Evolutionary conservation across 2,113 vertebrate species (phyloP), one percentile per base, ranked within the genome.

Genomic region (Meles meles): DNA sequence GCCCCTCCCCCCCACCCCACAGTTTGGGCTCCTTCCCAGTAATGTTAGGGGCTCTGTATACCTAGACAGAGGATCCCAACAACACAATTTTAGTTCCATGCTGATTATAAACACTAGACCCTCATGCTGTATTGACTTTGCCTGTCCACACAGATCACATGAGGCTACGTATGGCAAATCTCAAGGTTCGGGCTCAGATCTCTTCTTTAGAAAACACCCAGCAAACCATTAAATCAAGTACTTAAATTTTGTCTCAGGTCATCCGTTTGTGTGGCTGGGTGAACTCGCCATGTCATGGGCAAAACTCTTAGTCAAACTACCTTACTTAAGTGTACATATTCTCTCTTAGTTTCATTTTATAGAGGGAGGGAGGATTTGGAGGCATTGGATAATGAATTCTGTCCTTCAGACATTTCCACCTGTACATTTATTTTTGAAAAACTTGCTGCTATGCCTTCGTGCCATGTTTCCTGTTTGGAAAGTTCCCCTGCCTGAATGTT

Each of bases 371-470:
- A 72, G 65, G 90, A 57, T 61, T 77, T 44, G 13, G 31, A 47
- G 61, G 15, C 63, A 55, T 9, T 92, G 14, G 61, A 7, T 77
- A 52, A 90, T 82, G 9, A 96, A 80, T 92, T 96, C 21, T 92
- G 57, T 65, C 81, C 65, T 86, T 74, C 37, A 39, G 7, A 61
- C n/a, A 74, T 88, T 94, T 89, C 77, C 17, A 71, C 31, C 47
- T 61, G 7, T 29, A 72, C 67, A 67, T 96, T 88, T 88, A 55
- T 44, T 83, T n/a, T 94, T 85, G 49, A 86, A 92, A 39, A 88
- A 88, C 85, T 69, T 82, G 42, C 59, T 89, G 47, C 59, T 52
- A 20, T 10, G 1, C 27, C 69, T 44, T 83, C 77, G 71, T 11
- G 20, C 4, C 9, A 4, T 91, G 44, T 27, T 96, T 96, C 39